A percentile compares a stretch with the other conserved stretches of the same genome.
Conservation (phyloP, 2,113 vertebrate species). For the Burhinus bistriatus region DNA sequence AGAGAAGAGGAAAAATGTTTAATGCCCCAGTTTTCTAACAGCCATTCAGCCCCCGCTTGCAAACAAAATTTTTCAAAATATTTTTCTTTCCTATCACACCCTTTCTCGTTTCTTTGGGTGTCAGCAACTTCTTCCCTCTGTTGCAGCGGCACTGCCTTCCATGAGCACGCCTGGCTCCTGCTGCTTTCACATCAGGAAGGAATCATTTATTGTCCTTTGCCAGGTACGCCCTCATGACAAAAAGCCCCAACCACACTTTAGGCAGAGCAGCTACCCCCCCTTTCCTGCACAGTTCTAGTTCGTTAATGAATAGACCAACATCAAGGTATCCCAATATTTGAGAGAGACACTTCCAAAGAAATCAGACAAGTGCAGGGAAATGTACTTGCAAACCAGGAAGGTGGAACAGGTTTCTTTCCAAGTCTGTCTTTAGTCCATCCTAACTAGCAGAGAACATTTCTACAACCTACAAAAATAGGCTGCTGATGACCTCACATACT, state of each 20-base stretch:
- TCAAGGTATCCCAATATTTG: background rate
- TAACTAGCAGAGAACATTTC: background rate
- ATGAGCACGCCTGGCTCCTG: background rate
- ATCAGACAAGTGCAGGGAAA: background rate
- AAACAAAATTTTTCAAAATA: conserved; percentile 55
- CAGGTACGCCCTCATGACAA: background rate
- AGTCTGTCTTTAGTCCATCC: background rate
- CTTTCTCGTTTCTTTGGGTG: conserved; percentile 14
- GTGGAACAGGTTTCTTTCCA: background rate
- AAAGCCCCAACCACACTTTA: background rate
- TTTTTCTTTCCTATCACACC: conserved; percentile 64
- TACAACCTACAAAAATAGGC: background rate
- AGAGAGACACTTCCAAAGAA: background rate
- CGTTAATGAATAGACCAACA: background rate
- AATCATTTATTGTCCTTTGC: background rate
- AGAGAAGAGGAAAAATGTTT: conserved; percentile 10
- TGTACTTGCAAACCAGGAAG: background rate
- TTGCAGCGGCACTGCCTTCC: background rate
- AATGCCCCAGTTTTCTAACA: background rate
- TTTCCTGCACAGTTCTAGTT: background rate
- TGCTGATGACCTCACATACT: background rate
- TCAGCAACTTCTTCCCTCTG: conserved; percentile 42
- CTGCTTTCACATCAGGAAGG: background rate
- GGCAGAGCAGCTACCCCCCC: background rate
- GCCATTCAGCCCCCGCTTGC: background rate